Evolutionary conservation across 64 coral and sea anemone genomes (phyloP).

Genomic region (Platygyra sinensis): DNA sequence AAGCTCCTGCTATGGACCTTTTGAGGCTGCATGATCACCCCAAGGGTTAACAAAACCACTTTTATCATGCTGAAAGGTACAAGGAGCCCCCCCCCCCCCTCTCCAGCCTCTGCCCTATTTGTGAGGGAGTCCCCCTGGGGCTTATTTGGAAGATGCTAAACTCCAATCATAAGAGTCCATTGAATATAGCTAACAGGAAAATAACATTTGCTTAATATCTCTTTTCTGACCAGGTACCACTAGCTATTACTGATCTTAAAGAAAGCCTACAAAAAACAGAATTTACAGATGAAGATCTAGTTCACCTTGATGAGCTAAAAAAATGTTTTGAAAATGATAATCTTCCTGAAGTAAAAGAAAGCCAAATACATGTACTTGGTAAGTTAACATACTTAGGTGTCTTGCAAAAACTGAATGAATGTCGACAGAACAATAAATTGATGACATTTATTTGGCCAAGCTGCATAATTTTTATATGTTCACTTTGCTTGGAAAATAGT

Average conservation of each 20-base stretch:
- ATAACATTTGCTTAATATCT: not conserved
- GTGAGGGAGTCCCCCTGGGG: too few species aligned
- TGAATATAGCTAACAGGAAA: not conserved
- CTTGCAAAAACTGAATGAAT: too few species aligned
- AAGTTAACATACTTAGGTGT: not conserved
- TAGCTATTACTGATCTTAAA: not conserved
- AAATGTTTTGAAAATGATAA: not conserved
- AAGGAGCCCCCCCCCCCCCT: too few species aligned
- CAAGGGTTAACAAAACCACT: not conserved
- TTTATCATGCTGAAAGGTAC: not conserved
- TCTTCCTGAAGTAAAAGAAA: constrained; percentile 4
- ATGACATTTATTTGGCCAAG: too few species aligned
- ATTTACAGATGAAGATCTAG: constrained; percentile 10
- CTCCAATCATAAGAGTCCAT: too few species aligned
- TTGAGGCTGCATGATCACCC: too few species aligned
- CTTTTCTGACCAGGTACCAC: not conserved
- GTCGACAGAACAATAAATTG: too few species aligned
- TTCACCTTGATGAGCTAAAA: constrained; percentile 15
- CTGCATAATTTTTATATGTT: too few species aligned
- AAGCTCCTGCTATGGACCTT: too few species aligned
- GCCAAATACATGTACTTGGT: not conserved
- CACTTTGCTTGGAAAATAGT: too few species aligned
- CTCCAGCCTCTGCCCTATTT: too few species aligned
- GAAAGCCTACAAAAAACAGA: not conserved
- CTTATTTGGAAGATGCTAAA: too few species aligned